Evolutionary conservation across 2,113 vertebrate species (phyloP).

Genomic region (Cynocephalus volans): DNA sequence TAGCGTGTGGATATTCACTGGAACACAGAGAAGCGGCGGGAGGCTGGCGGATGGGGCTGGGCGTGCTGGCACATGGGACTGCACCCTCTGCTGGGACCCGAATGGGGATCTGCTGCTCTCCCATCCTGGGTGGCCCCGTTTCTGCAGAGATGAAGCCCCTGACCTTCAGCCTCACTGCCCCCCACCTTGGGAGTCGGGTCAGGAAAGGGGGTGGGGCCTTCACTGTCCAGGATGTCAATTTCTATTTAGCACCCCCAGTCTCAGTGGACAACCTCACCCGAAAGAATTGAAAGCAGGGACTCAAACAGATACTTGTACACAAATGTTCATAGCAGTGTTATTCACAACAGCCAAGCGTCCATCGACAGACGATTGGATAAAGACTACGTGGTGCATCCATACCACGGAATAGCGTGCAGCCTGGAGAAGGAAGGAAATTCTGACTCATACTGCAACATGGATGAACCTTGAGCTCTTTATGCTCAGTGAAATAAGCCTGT

Average conservation of each 20-base stretch:
- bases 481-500: background rate
- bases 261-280: background rate
- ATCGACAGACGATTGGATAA: accelerated
- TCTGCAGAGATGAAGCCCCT: background rate
- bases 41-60: too few relatives aligned
- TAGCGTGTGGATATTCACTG: accelerated
- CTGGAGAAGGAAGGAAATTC: background rate
- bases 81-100: background rate
- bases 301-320: background rate
- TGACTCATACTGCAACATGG: accelerated
- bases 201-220: background rate
- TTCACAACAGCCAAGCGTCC: background rate
- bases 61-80: background rate
- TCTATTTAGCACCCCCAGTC: background rate
- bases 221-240: background rate
- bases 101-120: accelerated
- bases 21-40: background rate
- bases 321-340: background rate
- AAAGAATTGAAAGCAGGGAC: background rate
- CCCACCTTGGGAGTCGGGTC: background rate
- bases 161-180: background rate
- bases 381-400: too few relatives aligned
- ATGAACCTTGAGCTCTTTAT: accelerated
- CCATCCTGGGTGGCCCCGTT: background rate
- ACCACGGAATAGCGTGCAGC: accelerated